These are phyloP conservation scores for Petrocephalus schoutedeni DNA, from an alignment of 2,797 vertebrate species.

Conservation along the genomic window DNA sequence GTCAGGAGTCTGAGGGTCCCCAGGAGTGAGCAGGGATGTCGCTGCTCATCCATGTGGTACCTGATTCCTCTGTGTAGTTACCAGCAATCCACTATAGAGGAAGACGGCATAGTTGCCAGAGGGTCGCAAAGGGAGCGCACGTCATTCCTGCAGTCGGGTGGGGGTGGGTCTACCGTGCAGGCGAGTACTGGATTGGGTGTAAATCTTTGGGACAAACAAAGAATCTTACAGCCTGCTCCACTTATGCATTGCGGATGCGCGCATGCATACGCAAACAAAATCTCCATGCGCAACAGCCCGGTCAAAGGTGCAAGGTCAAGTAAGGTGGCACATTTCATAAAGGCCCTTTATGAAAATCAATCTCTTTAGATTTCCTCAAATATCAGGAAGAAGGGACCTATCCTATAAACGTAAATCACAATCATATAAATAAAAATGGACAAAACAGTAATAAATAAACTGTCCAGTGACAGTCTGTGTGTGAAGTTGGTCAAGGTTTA, in stretches of 20 bases:
- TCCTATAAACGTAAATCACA: constrained; percentile 7
- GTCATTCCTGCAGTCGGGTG: not conserved
- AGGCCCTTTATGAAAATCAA: not conserved
- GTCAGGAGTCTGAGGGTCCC: not conserved
- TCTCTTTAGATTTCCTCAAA: constrained; percentile 14
- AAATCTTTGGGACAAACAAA: not conserved
- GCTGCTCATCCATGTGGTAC: not conserved
- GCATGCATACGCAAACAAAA: not conserved
- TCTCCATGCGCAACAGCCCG: not conserved
- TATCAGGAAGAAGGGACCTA: constrained; percentile 19
- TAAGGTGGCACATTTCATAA: not conserved
- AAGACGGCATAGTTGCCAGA: not conserved
- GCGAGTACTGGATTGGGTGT: not conserved
- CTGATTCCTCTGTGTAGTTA: not conserved
- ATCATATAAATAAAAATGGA: constrained; percentile 14
- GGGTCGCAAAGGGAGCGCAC: not conserved
- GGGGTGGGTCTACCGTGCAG: not conserved
- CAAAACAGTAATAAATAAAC: not conserved
- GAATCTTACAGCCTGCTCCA: not conserved
- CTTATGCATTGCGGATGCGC: not conserved
- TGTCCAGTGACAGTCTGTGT: not conserved
- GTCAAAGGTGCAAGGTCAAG: not conserved
- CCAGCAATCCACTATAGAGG: not conserved
- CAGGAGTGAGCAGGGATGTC: not conserved
- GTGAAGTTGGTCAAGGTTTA: not conserved